Evolutionary conservation across 2,113 vertebrate species (phyloP).

Genomic region (Indri indri): DNA sequence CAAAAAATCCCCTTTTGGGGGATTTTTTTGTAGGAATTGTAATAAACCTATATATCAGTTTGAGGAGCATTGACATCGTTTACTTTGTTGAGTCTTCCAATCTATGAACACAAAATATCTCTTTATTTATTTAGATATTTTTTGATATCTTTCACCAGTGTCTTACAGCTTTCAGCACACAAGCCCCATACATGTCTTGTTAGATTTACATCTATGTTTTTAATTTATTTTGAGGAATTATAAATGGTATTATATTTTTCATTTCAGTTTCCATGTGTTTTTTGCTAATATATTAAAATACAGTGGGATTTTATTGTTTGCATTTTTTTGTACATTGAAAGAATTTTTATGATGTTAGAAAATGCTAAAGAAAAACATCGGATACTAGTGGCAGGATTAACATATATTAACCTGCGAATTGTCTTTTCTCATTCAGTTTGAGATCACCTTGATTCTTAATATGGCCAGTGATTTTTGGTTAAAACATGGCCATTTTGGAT

Average conservation of each 20-base stretch:
- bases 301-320: background rate
- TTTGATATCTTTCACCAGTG: background rate
- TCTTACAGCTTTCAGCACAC: background rate
- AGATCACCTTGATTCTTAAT: background rate
- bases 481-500: background rate
- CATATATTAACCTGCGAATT: no score
- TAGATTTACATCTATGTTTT: background rate
- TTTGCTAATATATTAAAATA: background rate
- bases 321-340: background rate
- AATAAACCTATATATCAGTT: background rate
- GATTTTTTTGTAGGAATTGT: background rate
- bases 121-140: background rate
- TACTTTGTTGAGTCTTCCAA: background rate
- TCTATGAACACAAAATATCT: background rate
- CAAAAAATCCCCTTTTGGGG: background rate
- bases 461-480: background rate
- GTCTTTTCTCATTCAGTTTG: background rate
- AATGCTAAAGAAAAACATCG: background rate
- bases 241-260: background rate
- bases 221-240: background rate
- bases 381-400: background rate
- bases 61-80: background rate
- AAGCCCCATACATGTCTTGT: background rate
- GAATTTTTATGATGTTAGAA: background rate
- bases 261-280: background rate